phyloP scores from a whole-genome alignment of 2,888 invertebrate genomes.

The Lucinisca nassula region DNA sequence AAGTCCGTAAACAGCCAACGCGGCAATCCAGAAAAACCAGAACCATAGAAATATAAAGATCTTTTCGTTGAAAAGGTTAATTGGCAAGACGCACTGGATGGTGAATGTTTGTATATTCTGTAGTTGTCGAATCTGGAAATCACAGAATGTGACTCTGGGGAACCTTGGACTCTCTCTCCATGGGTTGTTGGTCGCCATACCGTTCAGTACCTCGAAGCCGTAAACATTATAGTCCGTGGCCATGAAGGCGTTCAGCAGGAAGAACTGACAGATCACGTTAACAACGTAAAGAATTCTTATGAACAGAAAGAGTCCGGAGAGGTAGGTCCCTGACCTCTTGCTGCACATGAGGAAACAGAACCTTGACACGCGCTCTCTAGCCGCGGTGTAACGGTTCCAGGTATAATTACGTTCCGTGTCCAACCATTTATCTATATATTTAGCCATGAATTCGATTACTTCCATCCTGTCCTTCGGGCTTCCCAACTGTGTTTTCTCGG shows the following conservation, averaged over 20 bases:
- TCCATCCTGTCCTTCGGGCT: constrained; percentile 77
- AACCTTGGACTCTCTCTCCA: constrained; percentile 79
- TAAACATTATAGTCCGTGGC: constrained; percentile 81
- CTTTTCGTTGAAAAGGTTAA: constrained; percentile 85
- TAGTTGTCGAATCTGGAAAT: constrained; percentile 82
- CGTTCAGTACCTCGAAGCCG: constrained; percentile 82
- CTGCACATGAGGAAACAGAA: constrained; percentile 81
- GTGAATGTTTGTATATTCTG: constrained; percentile 82
- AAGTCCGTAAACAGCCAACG: constrained; percentile 74
- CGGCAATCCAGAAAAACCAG: constrained; percentile 80
- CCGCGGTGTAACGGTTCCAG: constrained; percentile 77
- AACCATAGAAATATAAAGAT: constrained; percentile 85
- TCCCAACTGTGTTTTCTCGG: constrained; percentile 79
- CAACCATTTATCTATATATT: constrained; percentile 81
- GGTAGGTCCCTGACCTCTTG: constrained; percentile 83
- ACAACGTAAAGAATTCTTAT: constrained; percentile 82
- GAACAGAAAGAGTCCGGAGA: constrained; percentile 83
- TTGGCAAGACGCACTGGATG: constrained; percentile 83
- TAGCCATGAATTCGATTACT: constrained; percentile 76
- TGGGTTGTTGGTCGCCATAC: constrained; percentile 68
- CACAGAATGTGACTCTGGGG: constrained; percentile 83
- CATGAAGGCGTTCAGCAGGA: constrained; percentile 84
- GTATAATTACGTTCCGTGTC: constrained; percentile 79
- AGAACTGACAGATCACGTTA: constrained; percentile 86
- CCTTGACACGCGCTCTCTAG: constrained; percentile 76